A percentile compares a stretch with the other conserved stretches of the same genome.
Evolutionary conservation across 2,888 invertebrate genomes (phyloP).

Genomic region (Zhengitettix transpicula): DNA sequence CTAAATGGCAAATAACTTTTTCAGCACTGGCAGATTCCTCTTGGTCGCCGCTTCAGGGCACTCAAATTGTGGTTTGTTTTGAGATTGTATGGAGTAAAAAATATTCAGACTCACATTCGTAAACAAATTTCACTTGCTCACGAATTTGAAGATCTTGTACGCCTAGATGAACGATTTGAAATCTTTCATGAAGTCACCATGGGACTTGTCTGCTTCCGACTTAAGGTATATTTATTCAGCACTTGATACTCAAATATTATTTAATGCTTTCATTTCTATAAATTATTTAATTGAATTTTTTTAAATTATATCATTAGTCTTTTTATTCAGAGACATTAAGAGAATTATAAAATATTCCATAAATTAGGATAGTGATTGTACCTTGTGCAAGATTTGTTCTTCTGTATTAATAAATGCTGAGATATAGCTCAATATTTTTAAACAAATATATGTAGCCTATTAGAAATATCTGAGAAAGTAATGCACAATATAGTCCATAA

Average conservation of each 20-base stretch:
- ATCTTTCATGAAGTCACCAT: conserved; percentile 75
- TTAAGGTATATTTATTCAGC: conserved; percentile 50
- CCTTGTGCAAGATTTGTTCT: not conserved
- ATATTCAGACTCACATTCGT: conserved; percentile 72
- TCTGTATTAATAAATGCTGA: not conserved
- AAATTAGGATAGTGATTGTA: too few relatives aligned
- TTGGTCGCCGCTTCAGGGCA: conserved; percentile 83
- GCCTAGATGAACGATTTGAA: conserved; percentile 69
- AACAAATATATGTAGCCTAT: too few relatives aligned
- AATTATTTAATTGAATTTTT: not conserved
- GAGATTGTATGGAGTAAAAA: conserved; percentile 73
- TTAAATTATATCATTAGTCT: too few relatives aligned
- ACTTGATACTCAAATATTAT: too few relatives aligned
- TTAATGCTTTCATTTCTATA: not conserved
- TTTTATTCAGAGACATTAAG: too few relatives aligned
- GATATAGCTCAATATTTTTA: not conserved
- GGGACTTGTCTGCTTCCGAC: conserved; percentile 89
- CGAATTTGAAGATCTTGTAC: conserved; percentile 66
- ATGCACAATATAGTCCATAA: too few relatives aligned
- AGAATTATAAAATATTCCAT: too few relatives aligned
- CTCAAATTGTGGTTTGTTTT: conserved; percentile 92
- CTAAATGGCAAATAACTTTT: conserved; percentile 1
- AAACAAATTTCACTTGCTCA: conserved; percentile 74
- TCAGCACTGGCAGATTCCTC: conserved; percentile 88
- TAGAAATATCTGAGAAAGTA: too few relatives aligned